A percentile compares a stretch with the other conserved stretches of the same genome.
Evolutionary conservation across 1,140 invertebrate genomes (phyloP).

Genomic region (Lithobius niger): DNA sequence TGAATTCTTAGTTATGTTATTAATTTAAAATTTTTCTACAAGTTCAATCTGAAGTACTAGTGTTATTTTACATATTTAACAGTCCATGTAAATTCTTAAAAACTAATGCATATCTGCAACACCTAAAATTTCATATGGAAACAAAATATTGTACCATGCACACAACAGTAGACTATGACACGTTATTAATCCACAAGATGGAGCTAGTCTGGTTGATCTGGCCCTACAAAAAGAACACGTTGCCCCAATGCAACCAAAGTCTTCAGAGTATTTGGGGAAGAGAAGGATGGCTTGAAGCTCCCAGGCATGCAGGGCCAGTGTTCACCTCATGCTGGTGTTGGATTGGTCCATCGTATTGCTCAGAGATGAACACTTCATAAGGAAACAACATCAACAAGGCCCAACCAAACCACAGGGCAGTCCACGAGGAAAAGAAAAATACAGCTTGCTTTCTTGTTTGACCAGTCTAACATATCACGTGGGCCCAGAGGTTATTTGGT

Average conservation of each 20-base stretch:
- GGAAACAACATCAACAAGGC: too few species aligned
- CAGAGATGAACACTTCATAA: not conserved
- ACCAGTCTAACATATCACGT: too few species aligned
- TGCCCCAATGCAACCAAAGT: too few species aligned
- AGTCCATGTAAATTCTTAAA: conserved; percentile 24
- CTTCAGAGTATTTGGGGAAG: too few species aligned
- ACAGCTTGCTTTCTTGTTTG: too few species aligned
- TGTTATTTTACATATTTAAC: conserved; percentile 16
- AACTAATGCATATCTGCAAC: conserved; percentile 23
- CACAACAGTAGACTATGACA: conserved; percentile 16
- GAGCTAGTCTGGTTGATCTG: too few species aligned
- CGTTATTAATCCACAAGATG: not conserved
- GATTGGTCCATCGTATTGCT: conserved; percentile 3
- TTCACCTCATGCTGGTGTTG: conserved; percentile 1
- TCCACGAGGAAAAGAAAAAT: too few species aligned
- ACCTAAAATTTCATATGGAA: conserved; percentile 21
- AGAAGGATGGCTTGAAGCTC: not conserved
- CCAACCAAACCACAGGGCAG: too few species aligned
- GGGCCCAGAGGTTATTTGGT: too few species aligned
- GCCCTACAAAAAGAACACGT: too few species aligned
- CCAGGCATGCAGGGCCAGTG: not conserved
- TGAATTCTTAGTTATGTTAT: not conserved
- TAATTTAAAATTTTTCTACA: not conserved
- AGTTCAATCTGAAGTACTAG: conserved; percentile 3
- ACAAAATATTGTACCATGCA: conserved; percentile 20